Conservation (phyloP, 2,888 invertebrate species). For the Caradrina clavipalpis region DNA sequence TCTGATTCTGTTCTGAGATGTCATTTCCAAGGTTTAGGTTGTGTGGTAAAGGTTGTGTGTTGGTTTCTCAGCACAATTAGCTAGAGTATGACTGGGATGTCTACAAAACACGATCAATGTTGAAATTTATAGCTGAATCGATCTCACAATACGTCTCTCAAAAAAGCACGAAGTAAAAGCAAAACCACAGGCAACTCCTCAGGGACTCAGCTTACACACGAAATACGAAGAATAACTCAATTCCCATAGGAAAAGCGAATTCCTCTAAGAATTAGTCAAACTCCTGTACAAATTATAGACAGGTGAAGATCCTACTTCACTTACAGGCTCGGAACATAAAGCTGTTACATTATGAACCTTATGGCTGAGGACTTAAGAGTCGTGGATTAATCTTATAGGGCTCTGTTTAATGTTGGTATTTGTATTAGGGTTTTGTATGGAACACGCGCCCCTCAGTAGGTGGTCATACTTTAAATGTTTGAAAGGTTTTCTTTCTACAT, state of each 20-base stretch:
- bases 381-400: background rate
- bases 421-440: conserved; percentile 24
- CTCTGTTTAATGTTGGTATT: background rate
- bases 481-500: conserved; percentile 26
- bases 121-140: too few relatives aligned
- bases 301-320: conserved; percentile 43
- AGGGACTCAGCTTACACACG: conserved; percentile 23
- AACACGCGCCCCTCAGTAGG: conserved; percentile 60
- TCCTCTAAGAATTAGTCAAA: conserved; percentile 60
- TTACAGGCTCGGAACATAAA: conserved; percentile 2
- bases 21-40: too few relatives aligned
- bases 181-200: conserved; percentile 38
- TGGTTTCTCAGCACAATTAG: too few relatives aligned
- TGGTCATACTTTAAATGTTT: conserved; percentile 46
- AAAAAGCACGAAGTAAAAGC: conserved; percentile 16
- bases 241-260: conserved; percentile 60
- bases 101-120: too few relatives aligned
- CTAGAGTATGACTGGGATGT: too few relatives aligned
- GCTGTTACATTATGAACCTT: conserved; percentile 16
- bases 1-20: too few relatives aligned
- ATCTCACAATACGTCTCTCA: too few relatives aligned
- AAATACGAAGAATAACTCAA: conserved; percentile 45
- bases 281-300: conserved; percentile 61
- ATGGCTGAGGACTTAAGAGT: accelerated
- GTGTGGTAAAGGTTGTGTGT: too few relatives aligned